Evolutionary conservation across 1,140 invertebrate species (phyloP), one percentile per base, ranked within the genome.

Genomic region (Hycleus phaleratus): DNA sequence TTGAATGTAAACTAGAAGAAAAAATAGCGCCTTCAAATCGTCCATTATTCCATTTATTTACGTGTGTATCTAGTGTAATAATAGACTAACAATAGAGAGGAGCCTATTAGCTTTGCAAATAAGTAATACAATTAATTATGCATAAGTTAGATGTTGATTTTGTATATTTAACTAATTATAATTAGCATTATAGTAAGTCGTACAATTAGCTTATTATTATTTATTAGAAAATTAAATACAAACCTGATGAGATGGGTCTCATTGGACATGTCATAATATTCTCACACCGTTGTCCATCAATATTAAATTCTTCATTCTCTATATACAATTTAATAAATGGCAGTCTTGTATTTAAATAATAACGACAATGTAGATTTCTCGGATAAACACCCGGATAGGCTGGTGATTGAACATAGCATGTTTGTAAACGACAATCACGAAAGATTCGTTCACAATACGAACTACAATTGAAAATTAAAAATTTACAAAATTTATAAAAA

Each of bases 201-300:
- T 10, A 26, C 9, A 39, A 39, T 38, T 42, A 10, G 49, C 38
- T 39, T 50, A 50, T 50, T 50, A 32, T 42, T n/a, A n/a, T 42
- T 42, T n/a, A 42, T 42, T 42, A 42, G 3, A 42, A n/a, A 4
- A 8, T 42, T 4, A 4, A n/a, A 42, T 39, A 43, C 50, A 57
- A 69, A 82, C 83, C 82, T 58, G 89, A 91, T 38, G 87, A 89
- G 44, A 93, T 91, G 1, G 90, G 90, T 59, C 91, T 79, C 84
- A 95, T 93, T 9, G 92, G 92, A 69, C 93, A 95, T 2, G 91
- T 91, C 85, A 95, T 93, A 58, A 94, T 91, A 72, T 94, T 94
- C 72, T 95, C 92, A 70, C 93, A 95, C 49, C 91, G 79, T 67
- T 94, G 91, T 0, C 92, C 92, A 67, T 95, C 92, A 54, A 95